Base-by-base conservation (phyloP, 1,140 invertebrate genomes). In the Hyles vespertilio region DNA sequence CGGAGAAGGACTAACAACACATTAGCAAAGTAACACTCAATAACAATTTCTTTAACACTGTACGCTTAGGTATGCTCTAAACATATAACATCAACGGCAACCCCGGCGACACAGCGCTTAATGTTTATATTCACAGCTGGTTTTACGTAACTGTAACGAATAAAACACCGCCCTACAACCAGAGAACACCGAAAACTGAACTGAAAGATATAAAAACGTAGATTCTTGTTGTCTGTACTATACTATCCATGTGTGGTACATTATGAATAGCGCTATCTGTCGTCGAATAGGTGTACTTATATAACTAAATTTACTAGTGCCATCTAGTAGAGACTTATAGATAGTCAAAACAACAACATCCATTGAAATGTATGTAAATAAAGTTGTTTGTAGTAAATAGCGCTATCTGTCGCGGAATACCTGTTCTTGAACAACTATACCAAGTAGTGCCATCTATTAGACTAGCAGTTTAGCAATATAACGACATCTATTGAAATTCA, bases 81-180 rank as follows among this genome's bases (percentile, higher is more conserved):
- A 11, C 8, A 8, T 40, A 40, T 5, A 40, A 40, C 36, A 40
- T 5, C 36, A 40, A 40, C 1, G 8, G 36, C 4, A 40, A 40
- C 0, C 8, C 36, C 8, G 36, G 36, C 36, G 8, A 40, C 8
- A 12, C 34, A 36, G 51, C 10, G 51, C 34, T 12, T 62, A 76
- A 66, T 81, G 76, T 82, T 86, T 79, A 81, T 77, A 70, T 72
- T 72, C 65, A 71, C 78, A 81, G 72, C 70, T 77, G 74, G 71
- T 81, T 83, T 65, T 85, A 86, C 72, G 81, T 80, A 83, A 81
- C 71, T 72, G 81, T 80, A 83, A 81, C 71, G 59, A 63, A 63
- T 73, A 58, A 80, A 85, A 83, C 81, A 80, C 79, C 75, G 72
- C 81, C 77, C 76, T 81, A 79, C 82, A 60, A 50, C 65, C 79